A percentile compares a stretch with the other conserved stretches of the same genome.
Evolutionary conservation across 2,797 vertebrate genomes (phyloP).

Genomic region (Leucoraja ocellata): DNA sequence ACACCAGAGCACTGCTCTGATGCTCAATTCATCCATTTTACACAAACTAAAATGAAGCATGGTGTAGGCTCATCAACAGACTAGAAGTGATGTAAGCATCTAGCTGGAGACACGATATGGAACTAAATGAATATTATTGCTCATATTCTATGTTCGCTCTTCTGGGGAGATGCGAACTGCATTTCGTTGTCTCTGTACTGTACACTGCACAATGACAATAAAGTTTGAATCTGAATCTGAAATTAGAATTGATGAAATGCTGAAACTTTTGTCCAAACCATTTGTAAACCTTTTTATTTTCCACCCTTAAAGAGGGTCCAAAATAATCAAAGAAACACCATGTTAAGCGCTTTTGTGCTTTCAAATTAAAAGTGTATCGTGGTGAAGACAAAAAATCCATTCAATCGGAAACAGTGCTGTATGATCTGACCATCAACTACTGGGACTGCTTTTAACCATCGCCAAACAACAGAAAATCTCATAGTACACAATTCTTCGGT

Average conservation of each 20-base stretch:
- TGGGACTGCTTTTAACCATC: neutral
- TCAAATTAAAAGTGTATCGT: neutral
- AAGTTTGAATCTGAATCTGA: neutral
- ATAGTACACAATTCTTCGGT: neutral
- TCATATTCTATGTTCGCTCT: too few species aligned
- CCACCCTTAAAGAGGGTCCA: neutral
- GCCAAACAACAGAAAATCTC: neutral
- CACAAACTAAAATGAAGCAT: neutral
- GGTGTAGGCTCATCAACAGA: neutral
- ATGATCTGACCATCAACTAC: neutral
- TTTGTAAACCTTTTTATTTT: neutral
- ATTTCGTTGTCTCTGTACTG: too few species aligned
- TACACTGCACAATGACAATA: too few species aligned
- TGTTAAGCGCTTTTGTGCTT: constrained; percentile 18
- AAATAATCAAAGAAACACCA: neutral
- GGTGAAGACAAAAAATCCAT: neutral
- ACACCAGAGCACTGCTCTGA: neutral
- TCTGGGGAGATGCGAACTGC: too few species aligned
- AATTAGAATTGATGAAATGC: neutral
- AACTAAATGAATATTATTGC: neutral
- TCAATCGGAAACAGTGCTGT: neutral
- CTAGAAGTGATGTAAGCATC: neutral
- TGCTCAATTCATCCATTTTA: neutral
- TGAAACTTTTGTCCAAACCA: neutral
- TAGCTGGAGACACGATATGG: neutral